These are phyloP conservation scores for Sipha flava DNA, from an alignment of 1,140 invertebrate species.

Conservation along the genomic window DNA sequence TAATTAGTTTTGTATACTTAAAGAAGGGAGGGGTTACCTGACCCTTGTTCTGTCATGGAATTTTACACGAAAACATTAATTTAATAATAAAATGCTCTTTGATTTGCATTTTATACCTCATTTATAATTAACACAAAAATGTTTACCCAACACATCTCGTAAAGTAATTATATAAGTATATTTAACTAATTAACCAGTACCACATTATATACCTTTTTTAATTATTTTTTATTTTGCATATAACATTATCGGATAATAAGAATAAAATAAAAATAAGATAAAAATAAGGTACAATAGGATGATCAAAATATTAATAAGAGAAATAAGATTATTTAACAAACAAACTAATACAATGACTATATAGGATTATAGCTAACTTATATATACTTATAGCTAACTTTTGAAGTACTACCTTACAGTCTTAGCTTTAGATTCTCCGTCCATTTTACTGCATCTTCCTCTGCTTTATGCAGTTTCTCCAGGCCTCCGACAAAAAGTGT, in stretches of 20 bases:
- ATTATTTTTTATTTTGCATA: background rate
- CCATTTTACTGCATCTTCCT: background rate
- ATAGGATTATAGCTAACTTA: background rate
- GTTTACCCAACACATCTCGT: too few species aligned
- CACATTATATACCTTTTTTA: too few species aligned
- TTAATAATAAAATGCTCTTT: too few species aligned
- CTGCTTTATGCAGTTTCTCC: background rate
- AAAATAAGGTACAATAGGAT: background rate
- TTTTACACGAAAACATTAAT: too few species aligned
- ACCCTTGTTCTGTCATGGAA: too few species aligned
- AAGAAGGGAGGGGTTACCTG: too few species aligned
- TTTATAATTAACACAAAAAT: too few species aligned
- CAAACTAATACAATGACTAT: background rate
- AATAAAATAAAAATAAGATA: too few species aligned
- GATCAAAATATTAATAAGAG: background rate
- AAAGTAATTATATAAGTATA: too few species aligned
- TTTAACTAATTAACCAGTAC: too few species aligned
- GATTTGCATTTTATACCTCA: too few species aligned
- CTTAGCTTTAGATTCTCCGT: background rate
- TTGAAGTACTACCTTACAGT: background rate
- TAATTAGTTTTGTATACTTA: too few species aligned
- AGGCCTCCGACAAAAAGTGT: background rate
- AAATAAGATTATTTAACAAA: background rate
- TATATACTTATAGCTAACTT: background rate
- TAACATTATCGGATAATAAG: background rate